These are phyloP conservation scores for Aplochiton taeniatus DNA, from an alignment of 2,797 vertebrate species.

Conservation along the genomic window DNA sequence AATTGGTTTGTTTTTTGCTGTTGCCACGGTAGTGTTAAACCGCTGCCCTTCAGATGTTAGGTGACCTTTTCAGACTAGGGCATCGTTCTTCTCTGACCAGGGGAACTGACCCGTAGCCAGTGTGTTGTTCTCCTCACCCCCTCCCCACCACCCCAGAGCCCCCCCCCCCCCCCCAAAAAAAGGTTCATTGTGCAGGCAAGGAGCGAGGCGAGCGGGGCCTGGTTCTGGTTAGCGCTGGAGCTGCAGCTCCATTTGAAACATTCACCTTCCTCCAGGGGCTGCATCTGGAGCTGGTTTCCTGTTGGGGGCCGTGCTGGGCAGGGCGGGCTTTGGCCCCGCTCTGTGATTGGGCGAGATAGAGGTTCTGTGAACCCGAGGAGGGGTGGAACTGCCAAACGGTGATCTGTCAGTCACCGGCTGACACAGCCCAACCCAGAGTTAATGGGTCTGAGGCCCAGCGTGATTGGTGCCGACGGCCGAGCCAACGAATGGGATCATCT, in stretches of 20 bases:
- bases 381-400: constrained; percentile 60
- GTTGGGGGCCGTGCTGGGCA: constrained; percentile 61
- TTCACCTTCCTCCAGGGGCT: constrained; percentile 79
- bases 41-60: constrained; percentile 41
- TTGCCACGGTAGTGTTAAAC: constrained; percentile 39
- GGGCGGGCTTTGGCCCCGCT: constrained; percentile 63
- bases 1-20: constrained; percentile 14
- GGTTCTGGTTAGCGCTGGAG: constrained; percentile 67
- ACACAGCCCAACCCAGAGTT: constrained; percentile 57
- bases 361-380: constrained; percentile 60
- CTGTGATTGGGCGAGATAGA: constrained; percentile 68
- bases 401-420: constrained; percentile 67
- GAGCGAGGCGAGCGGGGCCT: constrained; percentile 55
- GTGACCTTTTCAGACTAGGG: constrained; percentile 45
- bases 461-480: constrained; percentile 43
- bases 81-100: constrained; percentile 30
- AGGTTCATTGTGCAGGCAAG: constrained; percentile 69
- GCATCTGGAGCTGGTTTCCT: constrained; percentile 85
- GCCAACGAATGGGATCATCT: background rate
- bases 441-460: constrained; percentile 13
- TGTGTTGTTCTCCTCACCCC: constrained; percentile 44
- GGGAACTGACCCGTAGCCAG: constrained; percentile 57
- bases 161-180: constrained; percentile 50
- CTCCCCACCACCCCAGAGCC: constrained; percentile 39
- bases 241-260: constrained; percentile 65